Base-by-base conservation (phyloP, 2,113 vertebrate species). In the Ranitomeya imitator region DNA sequence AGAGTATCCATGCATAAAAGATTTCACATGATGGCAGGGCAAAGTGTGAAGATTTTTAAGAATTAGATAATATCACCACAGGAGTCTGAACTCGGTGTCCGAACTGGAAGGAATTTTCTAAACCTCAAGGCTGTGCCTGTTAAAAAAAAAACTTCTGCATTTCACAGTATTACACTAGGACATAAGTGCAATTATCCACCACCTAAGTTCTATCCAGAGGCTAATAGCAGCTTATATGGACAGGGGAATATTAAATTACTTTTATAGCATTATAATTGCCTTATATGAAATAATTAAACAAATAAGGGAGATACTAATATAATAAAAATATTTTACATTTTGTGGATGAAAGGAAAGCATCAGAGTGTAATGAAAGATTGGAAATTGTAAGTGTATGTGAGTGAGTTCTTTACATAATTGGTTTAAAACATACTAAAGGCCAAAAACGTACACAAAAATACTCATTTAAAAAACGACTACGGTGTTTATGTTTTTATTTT, bases 1-100 rank as follows among this genome's bases (percentile, higher is more conserved):
- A 97, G 96, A 95, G 95, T 96, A 96, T 95, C 95, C 97, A 97
- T 97, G 97, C 97, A 98, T 99, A 97, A 96, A 97, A 97, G 97
- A 98, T 97, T 97, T 96, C 96, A 97, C 95, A 97, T 97, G 97
- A 95, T 96, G 94, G 93, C 91, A 92, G 93, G 93, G 93, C 94
- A 94, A 90, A 90, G 95, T 96, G 95, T 96, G 95, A 96, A 94
- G 93, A 94, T 96, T 95, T 95, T 96, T 94, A 76, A 95, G 95
- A 96, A 96, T 95, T 94, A 96, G 95, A 96, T 94, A 96, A 94
- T 95, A 94, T 94, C 93, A 86, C 95, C 93, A 94, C 94, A 95
- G 94, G 94, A 95, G 93, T 93, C 95, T 93, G 94, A 95, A 95
- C 93, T 92, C 94, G 91, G 92, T 91, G 91, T 92, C 92, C 92